Evolutionary conservation across 1,140 invertebrate species (phyloP).

Genomic region (Vollenhovia emeryi): DNA sequence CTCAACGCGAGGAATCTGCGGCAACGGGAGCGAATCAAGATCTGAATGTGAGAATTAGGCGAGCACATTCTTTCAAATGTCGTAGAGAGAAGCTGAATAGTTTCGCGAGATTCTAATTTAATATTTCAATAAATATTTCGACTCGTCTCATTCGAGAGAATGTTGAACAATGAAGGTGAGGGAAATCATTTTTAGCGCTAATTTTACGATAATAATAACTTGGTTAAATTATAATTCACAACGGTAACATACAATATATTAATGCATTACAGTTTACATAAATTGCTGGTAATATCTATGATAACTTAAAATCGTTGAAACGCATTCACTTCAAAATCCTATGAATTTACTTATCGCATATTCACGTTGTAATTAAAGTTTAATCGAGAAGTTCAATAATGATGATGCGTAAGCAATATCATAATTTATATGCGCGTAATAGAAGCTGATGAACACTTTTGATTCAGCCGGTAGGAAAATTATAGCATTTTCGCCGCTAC

Average conservation of each 20-base stretch:
- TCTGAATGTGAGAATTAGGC: conserved; percentile 21
- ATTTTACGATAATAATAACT: background rate
- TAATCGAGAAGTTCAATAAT: background rate
- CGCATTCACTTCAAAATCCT: background rate
- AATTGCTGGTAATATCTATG: background rate
- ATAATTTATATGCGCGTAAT: background rate
- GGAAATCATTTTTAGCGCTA: background rate
- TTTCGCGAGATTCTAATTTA: background rate
- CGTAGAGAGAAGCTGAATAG: background rate
- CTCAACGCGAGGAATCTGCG: conserved; percentile 1
- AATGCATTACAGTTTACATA: conserved; percentile 23
- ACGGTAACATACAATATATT: background rate
- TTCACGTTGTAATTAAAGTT: background rate
- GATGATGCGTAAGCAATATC: no score
- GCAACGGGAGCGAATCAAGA: conserved; percentile 34
- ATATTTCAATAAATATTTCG: conserved; percentile 10
- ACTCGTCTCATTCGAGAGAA: background rate
- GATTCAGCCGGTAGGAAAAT: conserved; percentile 46
- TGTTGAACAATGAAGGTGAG: background rate
- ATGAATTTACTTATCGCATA: background rate
- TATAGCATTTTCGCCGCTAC: conserved; percentile 17
- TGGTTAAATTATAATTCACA: background rate
- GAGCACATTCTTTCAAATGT: background rate
- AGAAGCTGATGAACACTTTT: conserved; percentile 14
- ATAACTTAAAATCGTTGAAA: background rate